Base-by-base conservation (phyloP, 2,113 vertebrate species). In the Grammomys dolichurus region DNA sequence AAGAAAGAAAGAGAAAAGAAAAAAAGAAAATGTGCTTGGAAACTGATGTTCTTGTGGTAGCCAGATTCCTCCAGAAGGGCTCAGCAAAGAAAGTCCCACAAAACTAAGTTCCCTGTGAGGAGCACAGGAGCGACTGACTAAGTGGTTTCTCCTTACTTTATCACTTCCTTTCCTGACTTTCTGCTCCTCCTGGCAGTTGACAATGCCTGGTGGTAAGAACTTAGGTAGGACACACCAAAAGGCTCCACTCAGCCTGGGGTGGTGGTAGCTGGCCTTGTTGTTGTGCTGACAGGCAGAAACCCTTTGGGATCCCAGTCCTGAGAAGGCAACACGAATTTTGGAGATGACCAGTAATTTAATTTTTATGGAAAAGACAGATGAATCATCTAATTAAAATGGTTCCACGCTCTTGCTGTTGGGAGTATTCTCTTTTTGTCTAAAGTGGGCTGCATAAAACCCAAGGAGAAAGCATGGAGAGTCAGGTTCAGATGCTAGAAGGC, bases 281-380 rank as follows among this genome's bases (percentile, higher is more conserved):
- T 10, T 33, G 20, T 65, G 19, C 9, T 51, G 46, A 51, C 46
- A 69, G 94, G 20, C 12, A 67, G 82, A 94, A 76, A 81, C 36
- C 46, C 73, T 51, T n/a, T 1, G 31, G 43, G 56, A 26, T 16
- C 48, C 7, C 16, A 22, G 87, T 51, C 78, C 75, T n/a, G 33
- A 69, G 58, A 28, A 48, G 24, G 2, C 40, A n/a, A 12, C 12
- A 4, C 3, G 20, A 1, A 87, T 48, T 65, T 40, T 51, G 28
- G 78, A 31, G 56, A 51, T 70, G 54, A 51, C 56, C 58, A 73
- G 70, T 20, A 22, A 33, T 46, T 80, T 75, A 73, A 24, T 33
- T 84, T 94, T 93, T 82, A 60, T 86, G 54, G 60, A 67, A 86
- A 81, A 93, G 84, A 65, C 77, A 82, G 85, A 1, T 60, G 22